Base-by-base conservation (phyloP, 2,888 invertebrate genomes). In the Epinotia bilunana region DNA sequence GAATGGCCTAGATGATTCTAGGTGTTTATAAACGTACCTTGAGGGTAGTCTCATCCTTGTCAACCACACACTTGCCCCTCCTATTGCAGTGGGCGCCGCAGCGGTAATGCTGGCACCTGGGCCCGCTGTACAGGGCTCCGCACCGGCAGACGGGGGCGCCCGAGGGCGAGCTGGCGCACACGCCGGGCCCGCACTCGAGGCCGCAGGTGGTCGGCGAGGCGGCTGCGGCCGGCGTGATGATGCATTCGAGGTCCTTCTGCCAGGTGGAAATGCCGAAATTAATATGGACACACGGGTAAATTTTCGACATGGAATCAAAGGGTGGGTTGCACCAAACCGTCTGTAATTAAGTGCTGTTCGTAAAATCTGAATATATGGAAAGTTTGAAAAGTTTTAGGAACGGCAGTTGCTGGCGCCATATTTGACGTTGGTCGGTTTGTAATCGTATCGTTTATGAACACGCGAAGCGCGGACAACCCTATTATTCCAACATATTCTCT, bases 11-110 rank as follows among this genome's bases (percentile, higher is more conserved):
- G 16, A 49, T 4, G 5, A 46, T 28, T 49, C 49, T 49, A 16
- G 3, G 49, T 49, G 49, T 49, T 49, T 49, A 3, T 0, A 3
- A 88, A 91, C 65, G 96, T 96, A 61, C 93, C 90, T 83, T 96
- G 94, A 87, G 81, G 77, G 87, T 79, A 28, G 53, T 73, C 46
- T 72, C 77, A 65, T 77, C 79, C 43, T 74, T 68, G 67, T 65
- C 80, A 62, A 83, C 76, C 68, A 61, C 76, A 82, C 88, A 87
- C 74, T 78, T 79, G 16, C 83, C 87, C 74, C 81, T 81, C 63
- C 95, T 95, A 84, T 96, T 91, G 83, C 97, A 97, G 85, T 95
- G 94, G 76, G 95, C 95, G 3, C 96, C 95, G 84, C 97, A 97
- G 73, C 95, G 94, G 87, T 95, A 96, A 82, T 95, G 95, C 85